A percentile compares a stretch with the other conserved stretches of the same genome.
Conservation (phyloP, 2,797 vertebrate genomes). For the Anas flavirostris region DNA sequence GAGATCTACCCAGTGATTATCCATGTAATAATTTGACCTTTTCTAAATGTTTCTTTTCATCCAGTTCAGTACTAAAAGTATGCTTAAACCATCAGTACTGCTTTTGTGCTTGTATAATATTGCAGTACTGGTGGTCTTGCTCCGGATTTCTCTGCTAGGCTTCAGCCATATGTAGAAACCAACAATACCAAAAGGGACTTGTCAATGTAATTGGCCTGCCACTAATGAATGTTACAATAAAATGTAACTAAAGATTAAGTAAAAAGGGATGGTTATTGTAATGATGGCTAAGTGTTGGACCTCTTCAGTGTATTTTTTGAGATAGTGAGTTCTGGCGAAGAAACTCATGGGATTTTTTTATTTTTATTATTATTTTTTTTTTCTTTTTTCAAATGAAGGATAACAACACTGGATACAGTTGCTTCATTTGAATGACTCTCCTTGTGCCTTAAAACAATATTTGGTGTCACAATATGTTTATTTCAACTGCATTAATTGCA, state of each 20-base stretch:
- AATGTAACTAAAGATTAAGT: not conserved
- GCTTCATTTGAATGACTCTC: not conserved
- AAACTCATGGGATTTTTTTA: not conserved
- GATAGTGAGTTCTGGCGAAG: not conserved
- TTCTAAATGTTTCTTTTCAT: not conserved
- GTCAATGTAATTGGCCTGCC: not conserved
- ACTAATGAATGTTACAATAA: not conserved
- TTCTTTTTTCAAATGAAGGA: not conserved
- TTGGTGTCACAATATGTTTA: not conserved
- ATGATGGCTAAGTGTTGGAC: not conserved
- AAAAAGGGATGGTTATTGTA: not conserved
- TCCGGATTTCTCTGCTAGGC: not conserved
- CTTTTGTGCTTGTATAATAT: not conserved
- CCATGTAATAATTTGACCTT: not conserved
- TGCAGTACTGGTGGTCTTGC: not conserved
- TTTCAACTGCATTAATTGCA: constrained; percentile 10
- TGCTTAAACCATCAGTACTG: not conserved
- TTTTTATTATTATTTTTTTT: no score
- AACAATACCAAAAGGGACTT: not conserved
- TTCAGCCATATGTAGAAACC: not conserved
- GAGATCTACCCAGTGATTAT: not conserved
- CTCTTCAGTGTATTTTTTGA: not conserved
- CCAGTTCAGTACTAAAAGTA: not conserved
- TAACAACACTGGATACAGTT: not conserved
- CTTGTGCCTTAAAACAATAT: not conserved